Base-by-base conservation (phyloP, 53 echinoderm and acorn worm genomes). In the Actinopyga echinites region DNA sequence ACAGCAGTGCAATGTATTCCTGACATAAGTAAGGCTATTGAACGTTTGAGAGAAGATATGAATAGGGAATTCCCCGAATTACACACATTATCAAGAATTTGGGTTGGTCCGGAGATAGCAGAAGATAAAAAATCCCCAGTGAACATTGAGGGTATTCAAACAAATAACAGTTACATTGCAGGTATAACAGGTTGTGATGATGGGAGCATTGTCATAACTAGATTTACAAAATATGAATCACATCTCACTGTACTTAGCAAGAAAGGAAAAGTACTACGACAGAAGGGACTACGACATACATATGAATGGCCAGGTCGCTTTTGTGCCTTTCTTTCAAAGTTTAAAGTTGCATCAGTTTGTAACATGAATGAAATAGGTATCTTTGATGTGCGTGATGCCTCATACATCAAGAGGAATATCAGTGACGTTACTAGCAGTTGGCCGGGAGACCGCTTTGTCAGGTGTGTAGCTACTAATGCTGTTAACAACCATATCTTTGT, bases 171-270 rank as follows among this genome's bases (percentile, higher is more conserved):
- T n/a, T n/a, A n/a, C n/a, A n/a, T n/a, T n/a, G n/a, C n/a, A n/a
- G n/a, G n/a, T n/a, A n/a, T n/a, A 5, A 77, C 77, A 17, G 77
- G 56, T 12, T 54, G 28, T 23, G 28, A 21, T 15, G 19, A 54
- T 54, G 19, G 10, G 10, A 19, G 10, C 19, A 12, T 54, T 19
- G n/a, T n/a, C n/a, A n/a, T n/a, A n/a, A n/a, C n/a, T n/a, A n/a
- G n/a, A n/a, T n/a, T n/a, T n/a, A n/a, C n/a, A n/a, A n/a, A n/a
- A n/a, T n/a, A n/a, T n/a, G 10, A 40, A 21, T 20, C 73, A 71
- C 44, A 71, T 31, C 36, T 71, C 73, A 71, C 73, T 40, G 73
- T 71, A 37, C 36, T 71, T 22, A 24, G n/a, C 45, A 71, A 40
- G 20, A 19, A 71, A 21, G 38, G 73, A 11, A 40, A 43, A 37